phyloP scores from a whole-genome alignment of 2,113 vertebrate genomes.

The Parus major region DNA sequence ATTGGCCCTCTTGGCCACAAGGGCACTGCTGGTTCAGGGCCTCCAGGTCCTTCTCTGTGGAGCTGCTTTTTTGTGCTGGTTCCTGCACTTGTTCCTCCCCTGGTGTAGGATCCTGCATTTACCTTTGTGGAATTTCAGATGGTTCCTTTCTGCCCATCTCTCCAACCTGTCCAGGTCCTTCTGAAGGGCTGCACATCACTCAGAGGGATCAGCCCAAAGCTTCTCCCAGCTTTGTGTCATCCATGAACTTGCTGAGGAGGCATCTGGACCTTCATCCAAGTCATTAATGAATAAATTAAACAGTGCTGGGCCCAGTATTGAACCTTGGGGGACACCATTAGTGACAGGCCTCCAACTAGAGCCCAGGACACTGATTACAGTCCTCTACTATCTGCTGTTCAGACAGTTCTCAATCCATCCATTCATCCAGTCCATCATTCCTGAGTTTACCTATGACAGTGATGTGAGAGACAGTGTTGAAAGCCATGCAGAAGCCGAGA shows the following conservation, averaged over 20 bases:
- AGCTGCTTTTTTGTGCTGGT: not conserved
- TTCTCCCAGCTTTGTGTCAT: not conserved
- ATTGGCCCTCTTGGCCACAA: not conserved
- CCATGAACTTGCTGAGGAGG: not conserved
- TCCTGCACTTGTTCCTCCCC: not conserved
- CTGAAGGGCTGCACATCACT: not conserved
- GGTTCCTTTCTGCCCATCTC: not conserved
- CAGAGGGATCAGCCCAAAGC: not conserved
- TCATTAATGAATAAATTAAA: not conserved
- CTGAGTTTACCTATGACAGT: not conserved
- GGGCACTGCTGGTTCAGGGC: not conserved
- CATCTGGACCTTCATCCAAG: not conserved
- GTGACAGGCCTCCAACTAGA: not conserved
- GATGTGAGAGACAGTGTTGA: not conserved
- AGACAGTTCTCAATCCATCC: not conserved
- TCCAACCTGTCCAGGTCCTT: not conserved
- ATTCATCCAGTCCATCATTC: not conserved
- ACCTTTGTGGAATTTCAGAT: not conserved
- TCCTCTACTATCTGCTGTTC: not conserved
- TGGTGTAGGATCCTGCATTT: not conserved
- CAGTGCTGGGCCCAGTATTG: not conserved
- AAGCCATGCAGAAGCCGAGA: not conserved
- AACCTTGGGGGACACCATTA: not conserved
- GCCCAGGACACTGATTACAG: rapidly evolving
- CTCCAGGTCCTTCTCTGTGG: not conserved